Percentiles rank a stretch among this genome's conserved stretches.
Conservation (phyloP, 2,888 invertebrate genomes). For the Eudemis profundana region DNA sequence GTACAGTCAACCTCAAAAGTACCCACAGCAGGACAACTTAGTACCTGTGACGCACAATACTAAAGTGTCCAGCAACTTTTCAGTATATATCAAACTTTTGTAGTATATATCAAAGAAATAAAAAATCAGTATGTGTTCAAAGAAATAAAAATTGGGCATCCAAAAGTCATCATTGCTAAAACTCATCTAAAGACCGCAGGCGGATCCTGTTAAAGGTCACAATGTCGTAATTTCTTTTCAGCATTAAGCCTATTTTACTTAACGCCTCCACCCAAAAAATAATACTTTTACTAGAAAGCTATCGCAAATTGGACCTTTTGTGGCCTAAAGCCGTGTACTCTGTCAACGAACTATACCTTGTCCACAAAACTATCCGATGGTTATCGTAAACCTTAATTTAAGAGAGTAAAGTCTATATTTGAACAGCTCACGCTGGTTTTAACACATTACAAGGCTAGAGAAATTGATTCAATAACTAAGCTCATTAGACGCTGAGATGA, state of each 20-base stretch:
- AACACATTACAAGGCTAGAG: slow-evolving; percentile 20
- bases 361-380: too few relatives aligned
- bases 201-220: slow-evolving; percentile 35
- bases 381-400: background rate
- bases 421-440: background rate
- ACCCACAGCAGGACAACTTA: too few relatives aligned
- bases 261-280: slow-evolving; percentile 20
- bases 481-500: slow-evolving; percentile 35
- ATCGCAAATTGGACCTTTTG: slow-evolving; percentile 27
- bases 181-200: slow-evolving; percentile 2
- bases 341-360: background rate
- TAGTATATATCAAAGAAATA: too few relatives aligned
- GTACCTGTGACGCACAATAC: too few relatives aligned
- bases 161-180: too few relatives aligned
- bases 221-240: slow-evolving; percentile 22
- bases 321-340: slow-evolving; percentile 20
- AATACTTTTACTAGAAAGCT: slow-evolving; percentile 33
- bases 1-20: too few relatives aligned
- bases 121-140: too few relatives aligned
- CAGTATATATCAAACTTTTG: too few relatives aligned
- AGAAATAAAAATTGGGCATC: too few relatives aligned
- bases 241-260: background rate
- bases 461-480: slow-evolving; percentile 38
- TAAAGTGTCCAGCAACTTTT: too few relatives aligned
- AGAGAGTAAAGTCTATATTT: background rate